A percentile compares a stretch with the other conserved stretches of the same genome.
phyloP scores from a whole-genome alignment of 2,888 invertebrate species.

The Luperina nickerlii region DNA sequence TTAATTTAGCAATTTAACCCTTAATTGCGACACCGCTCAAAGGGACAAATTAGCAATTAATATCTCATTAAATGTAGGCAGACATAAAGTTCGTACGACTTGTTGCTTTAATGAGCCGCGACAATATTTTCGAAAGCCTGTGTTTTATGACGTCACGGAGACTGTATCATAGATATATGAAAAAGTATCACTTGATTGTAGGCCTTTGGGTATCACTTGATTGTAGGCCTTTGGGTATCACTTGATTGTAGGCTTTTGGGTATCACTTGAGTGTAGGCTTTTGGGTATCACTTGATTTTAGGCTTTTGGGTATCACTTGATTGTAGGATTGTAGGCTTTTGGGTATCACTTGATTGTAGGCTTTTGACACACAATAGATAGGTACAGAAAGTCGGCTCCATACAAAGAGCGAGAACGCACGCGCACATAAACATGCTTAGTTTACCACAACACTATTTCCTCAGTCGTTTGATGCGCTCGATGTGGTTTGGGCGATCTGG shows the following conservation, averaged over 20 bases:
- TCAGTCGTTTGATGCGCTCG: too few relatives aligned
- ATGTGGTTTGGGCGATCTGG: too few relatives aligned
- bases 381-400: too few relatives aligned
- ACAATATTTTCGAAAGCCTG: constrained; percentile 36
- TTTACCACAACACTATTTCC: too few relatives aligned
- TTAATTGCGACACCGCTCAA: constrained; percentile 5
- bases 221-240: constrained; percentile 13
- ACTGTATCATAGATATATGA: constrained; percentile 20
- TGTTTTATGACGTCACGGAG: constrained; percentile 46
- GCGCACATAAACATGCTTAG: too few relatives aligned
- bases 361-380: neutral
- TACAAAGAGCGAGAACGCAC: too few relatives aligned
- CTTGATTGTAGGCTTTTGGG: constrained; percentile 19
- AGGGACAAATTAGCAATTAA: constrained; percentile 26
- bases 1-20: too few relatives aligned
- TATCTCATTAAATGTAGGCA: neutral
- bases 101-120: constrained; percentile 38
- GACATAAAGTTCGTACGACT: constrained; percentile 31
- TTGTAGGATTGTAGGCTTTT: constrained; percentile 6
- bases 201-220: constrained; percentile 10
- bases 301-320: constrained; percentile 9
- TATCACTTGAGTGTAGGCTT: constrained; percentile 24
- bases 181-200: constrained; percentile 20
- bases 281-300: constrained; percentile 22
- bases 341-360: constrained; percentile 24